Conservation (phyloP, 1,140 invertebrate genomes). For the Araneus ventricosus region DNA sequence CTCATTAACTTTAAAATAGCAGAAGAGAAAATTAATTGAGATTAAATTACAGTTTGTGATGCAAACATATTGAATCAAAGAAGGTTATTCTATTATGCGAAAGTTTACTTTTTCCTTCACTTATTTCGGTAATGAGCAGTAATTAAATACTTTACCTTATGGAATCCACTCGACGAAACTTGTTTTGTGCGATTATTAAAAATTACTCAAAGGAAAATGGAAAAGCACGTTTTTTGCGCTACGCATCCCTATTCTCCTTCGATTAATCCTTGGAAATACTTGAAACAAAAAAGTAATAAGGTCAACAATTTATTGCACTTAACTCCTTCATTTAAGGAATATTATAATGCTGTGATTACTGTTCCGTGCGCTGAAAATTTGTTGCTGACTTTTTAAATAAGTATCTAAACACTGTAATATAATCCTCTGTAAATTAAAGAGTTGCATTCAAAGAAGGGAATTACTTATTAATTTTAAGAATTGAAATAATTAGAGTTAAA, state of each 20-base stretch:
- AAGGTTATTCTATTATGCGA: neutral
- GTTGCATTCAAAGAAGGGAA: too few relatives aligned
- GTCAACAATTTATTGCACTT: neutral
- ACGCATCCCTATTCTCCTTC: neutral
- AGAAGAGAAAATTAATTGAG: neutral
- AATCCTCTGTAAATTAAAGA: too few relatives aligned
- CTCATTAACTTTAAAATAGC: conserved; percentile 11
- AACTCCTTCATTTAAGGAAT: too few relatives aligned
- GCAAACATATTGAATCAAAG: neutral
- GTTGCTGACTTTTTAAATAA: too few relatives aligned
- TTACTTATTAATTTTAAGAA: too few relatives aligned
- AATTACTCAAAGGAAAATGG: neutral
- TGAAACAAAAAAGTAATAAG: neutral
- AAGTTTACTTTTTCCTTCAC: neutral
- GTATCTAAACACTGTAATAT: too few relatives aligned
- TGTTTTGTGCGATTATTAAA: neutral
- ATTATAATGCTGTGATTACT: neutral
- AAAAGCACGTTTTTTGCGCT: neutral
- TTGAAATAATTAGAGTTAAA: too few relatives aligned
- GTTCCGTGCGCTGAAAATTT: too few relatives aligned
- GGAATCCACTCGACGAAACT: neutral
- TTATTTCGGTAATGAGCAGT: neutral
- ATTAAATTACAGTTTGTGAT: neutral
- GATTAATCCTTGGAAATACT: neutral
- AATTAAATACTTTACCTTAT: neutral